phyloP scores from a whole-genome alignment of 2,113 vertebrate species.

The Clarias magur region DNA sequence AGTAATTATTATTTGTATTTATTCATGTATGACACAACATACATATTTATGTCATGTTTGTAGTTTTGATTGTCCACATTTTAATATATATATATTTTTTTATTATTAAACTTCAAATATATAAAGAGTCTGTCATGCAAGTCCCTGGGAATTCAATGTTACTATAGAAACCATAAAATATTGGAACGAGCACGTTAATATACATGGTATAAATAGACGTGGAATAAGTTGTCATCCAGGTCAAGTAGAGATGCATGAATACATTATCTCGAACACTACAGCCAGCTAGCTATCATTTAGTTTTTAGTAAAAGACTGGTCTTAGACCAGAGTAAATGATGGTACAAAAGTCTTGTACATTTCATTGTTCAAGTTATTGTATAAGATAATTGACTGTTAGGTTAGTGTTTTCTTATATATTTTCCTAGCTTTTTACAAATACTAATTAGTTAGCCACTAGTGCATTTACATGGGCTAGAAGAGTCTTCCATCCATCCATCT shows the following conservation, averaged over 20 bases:
- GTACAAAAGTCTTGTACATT: neutral
- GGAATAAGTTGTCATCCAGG: neutral
- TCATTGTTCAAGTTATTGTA: neutral
- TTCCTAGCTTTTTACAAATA: neutral
- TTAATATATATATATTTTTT: neutral
- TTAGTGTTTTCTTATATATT: neutral
- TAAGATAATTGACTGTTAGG: neutral
- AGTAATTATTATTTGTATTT: neutral
- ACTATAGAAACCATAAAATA: neutral
- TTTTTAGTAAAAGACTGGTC: neutral
- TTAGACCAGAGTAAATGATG: neutral
- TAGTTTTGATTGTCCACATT: neutral
- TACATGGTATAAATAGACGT: neutral
- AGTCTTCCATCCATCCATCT: too few relatives aligned
- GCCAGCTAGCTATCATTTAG: neutral
- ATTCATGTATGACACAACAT: neutral
- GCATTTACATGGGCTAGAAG: neutral
- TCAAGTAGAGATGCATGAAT: neutral
- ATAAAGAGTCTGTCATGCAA: neutral
- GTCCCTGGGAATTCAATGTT: neutral
- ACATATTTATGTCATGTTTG: neutral
- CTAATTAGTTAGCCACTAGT: neutral
- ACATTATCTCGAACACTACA: too few relatives aligned
- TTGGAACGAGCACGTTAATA: neutral
- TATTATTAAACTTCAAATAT: neutral